Percentiles rank a stretch among this genome's conserved stretches.
Conservation (phyloP, 1,140 invertebrate genomes). For the Drosophila dunni region DNA sequence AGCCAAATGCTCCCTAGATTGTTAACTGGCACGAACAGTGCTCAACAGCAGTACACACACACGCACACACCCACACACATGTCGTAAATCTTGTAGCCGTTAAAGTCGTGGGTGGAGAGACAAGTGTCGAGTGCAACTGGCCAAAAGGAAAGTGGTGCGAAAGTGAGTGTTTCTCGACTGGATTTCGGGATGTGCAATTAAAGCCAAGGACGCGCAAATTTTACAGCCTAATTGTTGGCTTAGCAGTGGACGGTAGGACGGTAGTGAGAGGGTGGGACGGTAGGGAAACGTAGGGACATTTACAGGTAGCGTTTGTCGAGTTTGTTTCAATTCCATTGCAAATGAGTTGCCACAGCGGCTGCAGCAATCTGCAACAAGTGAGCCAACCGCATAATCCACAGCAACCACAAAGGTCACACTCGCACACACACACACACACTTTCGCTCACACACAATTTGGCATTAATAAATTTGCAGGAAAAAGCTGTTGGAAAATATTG, state of each 20-base stretch:
- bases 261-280: background rate
- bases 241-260: background rate
- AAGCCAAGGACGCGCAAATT: constrained; percentile 41
- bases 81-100: constrained; percentile 35
- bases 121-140: constrained; percentile 1
- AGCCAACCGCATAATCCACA: constrained; percentile 78
- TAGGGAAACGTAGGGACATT: background rate
- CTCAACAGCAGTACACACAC: background rate
- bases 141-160: background rate
- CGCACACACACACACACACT: constrained; percentile 13
- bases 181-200: constrained; percentile 34
- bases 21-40: background rate
- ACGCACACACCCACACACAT: no score
- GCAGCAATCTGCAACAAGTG: constrained; percentile 67
- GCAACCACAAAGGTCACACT: constrained; percentile 74
- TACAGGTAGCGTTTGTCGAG: constrained; percentile 4
- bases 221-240: constrained; percentile 41
- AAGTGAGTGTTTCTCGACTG: background rate
- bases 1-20: background rate
- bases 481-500: constrained; percentile 75
- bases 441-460: constrained; percentile 36
- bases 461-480: constrained; percentile 73
- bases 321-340: constrained; percentile 13
- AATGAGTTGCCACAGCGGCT: constrained; percentile 33
- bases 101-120: constrained; percentile 7